Conservation (phyloP, 2,113 vertebrate species). For the Ptyas mucosa region DNA sequence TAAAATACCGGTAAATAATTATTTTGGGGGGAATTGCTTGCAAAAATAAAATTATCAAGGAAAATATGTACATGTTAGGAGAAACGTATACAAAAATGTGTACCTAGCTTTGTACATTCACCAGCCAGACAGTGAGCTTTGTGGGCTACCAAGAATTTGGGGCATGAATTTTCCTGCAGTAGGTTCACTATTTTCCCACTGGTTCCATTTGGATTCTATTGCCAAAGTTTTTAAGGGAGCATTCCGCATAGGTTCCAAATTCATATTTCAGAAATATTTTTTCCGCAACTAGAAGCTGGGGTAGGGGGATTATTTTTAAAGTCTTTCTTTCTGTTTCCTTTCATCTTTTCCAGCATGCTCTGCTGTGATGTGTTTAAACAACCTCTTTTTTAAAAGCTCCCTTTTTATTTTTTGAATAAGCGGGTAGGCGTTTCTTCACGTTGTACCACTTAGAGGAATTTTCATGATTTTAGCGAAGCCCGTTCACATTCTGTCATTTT, state of each 20-base stretch:
- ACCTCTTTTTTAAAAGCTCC: neutral
- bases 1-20: neutral
- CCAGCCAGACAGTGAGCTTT: neutral
- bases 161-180: neutral
- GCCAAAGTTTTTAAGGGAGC: neutral
- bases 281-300: neutral
- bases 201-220: neutral
- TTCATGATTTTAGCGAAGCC: neutral
- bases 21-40: neutral
- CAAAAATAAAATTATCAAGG: neutral
- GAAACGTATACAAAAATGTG: neutral
- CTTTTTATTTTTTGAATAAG: neutral
- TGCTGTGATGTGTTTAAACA: constrained; percentile 7
- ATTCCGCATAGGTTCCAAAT: neutral
- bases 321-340: neutral
- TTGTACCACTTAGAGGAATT: neutral
- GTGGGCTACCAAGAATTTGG: neutral
- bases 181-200: neutral
- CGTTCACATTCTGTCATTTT: neutral
- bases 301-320: neutral
- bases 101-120: neutral
- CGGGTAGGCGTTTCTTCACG: constrained; percentile 4
- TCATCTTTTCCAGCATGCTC: neutral
- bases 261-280: neutral
- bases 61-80: neutral